Evolutionary conservation across 2,888 invertebrate species (phyloP), one percentile per base, ranked within the genome.

Genomic region (Polydrusus tereticollis): DNA sequence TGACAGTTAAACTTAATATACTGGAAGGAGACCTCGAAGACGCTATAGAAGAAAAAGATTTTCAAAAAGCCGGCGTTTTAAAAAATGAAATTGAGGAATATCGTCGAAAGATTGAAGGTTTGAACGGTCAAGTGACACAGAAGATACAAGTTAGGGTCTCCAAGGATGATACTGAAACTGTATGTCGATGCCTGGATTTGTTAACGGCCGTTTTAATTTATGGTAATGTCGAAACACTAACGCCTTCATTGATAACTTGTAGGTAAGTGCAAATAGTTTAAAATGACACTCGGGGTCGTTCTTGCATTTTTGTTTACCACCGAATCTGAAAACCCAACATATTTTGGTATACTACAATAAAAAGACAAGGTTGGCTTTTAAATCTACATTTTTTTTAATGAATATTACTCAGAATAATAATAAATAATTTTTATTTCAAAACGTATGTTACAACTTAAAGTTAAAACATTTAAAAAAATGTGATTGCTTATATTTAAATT

Each of bases 1-100:
- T 81, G 21, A 77, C 72, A 58, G 80, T 81, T 5, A 78, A 80
- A 76, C 73, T 81, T 21, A 79, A 81, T 63, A 73, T 75, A 38
- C 71, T 81, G 36, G 75, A 76, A 67, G 77, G 77, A 10, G 76
- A 78, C n/a, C 65, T 78, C 43, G 80, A 81, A 57, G 77, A 78
- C 63, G 83, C 82, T 0, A 63, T 80, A 10, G 74, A 76, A 18
- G 73, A 67, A 10, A 70, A 78, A 65, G 79, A 81, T 43, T 82
- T 74, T 58, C 58, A 77, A 43, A 78, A 76, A 66, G 81, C 80
- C 6, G 69, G 75, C 12, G 18, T 62, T 36, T 52, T 80, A 20
- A 77, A 80, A 62, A 72, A 70, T 1, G 72, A 79, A 72, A 66
- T 82, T 1, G 60, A 64, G 4, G 58, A 77, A 41, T 43, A 77